These are phyloP conservation scores for Indri indri DNA, from an alignment of 2,113 vertebrate species.

Conservation along the genomic window DNA sequence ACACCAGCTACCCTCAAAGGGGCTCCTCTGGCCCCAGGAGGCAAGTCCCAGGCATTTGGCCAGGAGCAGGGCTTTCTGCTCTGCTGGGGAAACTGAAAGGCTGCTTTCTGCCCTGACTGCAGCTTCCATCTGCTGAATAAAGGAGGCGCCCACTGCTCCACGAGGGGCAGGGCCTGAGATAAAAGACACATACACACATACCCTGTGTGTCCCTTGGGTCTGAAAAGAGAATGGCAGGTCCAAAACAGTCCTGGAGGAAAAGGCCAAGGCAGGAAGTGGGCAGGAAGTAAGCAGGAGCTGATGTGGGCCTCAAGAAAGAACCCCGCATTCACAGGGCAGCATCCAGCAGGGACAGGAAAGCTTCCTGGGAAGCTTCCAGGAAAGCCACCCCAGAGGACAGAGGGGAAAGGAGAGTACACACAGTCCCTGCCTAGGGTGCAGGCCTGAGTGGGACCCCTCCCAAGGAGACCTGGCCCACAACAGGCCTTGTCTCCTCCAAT, in stretches of 20 bases:
- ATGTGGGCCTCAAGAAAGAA: background rate
- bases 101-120: background rate
- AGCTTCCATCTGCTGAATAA: background rate
- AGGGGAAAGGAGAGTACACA: background rate
- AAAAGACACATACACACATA: background rate
- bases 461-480: background rate
- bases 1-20: conserved; percentile 2
- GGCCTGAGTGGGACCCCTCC: background rate
- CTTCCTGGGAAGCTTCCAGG: background rate
- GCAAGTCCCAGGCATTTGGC: background rate
- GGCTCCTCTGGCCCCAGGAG: background rate
- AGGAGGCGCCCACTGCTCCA: background rate
- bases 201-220: background rate
- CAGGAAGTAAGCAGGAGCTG: background rate
- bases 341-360: background rate
- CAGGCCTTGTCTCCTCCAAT: background rate
- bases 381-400: background rate
- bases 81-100: conserved; percentile 16
- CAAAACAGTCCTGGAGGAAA: background rate
- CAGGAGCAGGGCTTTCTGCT: background rate
- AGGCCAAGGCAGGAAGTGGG: background rate
- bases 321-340: background rate
- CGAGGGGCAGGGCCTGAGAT: background rate
- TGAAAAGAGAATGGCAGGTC: background rate
- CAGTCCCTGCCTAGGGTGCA: background rate